Conservation (phyloP, 2,888 invertebrate genomes). For the Dysmachus trigonus region DNA sequence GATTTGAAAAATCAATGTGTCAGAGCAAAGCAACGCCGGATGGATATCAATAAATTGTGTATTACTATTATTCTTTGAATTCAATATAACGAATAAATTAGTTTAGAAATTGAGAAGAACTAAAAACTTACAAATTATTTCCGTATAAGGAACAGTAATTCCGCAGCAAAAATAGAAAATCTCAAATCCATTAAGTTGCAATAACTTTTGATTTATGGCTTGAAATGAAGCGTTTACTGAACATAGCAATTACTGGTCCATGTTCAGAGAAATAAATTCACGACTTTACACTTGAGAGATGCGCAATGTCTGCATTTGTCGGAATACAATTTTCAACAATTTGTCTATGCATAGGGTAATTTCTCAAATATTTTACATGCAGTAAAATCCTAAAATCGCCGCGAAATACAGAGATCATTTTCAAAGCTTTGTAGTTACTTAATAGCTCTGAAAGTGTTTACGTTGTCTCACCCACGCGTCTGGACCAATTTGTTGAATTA, state of each 20-base stretch:
- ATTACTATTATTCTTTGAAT: no score
- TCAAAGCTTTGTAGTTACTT: not conserved
- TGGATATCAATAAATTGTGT: no score
- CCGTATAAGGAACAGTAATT: not conserved
- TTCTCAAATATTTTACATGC: not conserved
- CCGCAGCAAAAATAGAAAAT: not conserved
- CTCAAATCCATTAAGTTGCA: not conserved
- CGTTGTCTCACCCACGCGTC: constrained; percentile 29
- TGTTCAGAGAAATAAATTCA: not conserved
- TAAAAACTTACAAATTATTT: not conserved
- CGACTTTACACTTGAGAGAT: not conserved
- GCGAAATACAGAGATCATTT: not conserved
- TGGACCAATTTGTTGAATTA: constrained; percentile 18
- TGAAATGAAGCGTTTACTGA: not conserved
- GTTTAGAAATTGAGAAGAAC: no score
- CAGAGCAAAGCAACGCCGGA: no score
- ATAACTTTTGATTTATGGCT: not conserved
- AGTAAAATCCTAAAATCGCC: not conserved
- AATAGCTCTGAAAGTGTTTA: not conserved
- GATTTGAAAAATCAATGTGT: no score
- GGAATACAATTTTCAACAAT: not conserved
- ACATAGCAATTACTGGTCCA: not conserved
- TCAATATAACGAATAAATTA: no score
- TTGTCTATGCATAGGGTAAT: not conserved
- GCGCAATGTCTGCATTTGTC: not conserved